Conservation (phyloP, 1,140 invertebrate species). For the Neelides sp. region DNA sequence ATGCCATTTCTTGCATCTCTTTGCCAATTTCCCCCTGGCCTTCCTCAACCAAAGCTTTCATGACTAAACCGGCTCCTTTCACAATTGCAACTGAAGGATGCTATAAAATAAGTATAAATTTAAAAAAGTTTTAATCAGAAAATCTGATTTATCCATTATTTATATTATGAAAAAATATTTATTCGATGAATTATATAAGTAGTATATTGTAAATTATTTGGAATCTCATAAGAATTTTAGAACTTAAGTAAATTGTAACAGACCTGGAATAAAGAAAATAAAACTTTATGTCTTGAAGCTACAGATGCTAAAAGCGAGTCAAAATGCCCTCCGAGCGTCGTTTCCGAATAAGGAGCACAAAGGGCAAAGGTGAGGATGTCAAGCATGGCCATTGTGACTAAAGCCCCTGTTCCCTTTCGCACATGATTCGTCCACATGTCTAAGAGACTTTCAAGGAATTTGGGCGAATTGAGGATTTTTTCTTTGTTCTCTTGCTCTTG, state of each 20-base stretch:
- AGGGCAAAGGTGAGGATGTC: conserved; percentile 98
- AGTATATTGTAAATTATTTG: not conserved
- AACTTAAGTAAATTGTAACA: conserved; percentile 6
- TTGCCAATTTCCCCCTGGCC: conserved; percentile 76
- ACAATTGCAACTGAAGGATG: conserved; percentile 95
- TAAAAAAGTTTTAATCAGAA: conserved; percentile 3
- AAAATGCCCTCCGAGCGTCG: conserved; percentile 94
- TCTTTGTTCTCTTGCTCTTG: conserved; percentile 98
- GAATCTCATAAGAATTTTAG: conserved; percentile 10
- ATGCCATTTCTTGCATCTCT: conserved; percentile 87
- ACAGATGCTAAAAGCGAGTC: conserved; percentile 79
- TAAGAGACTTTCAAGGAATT: conserved; percentile 83
- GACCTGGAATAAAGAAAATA: conserved; percentile 90
- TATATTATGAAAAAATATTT: conserved; percentile 7
- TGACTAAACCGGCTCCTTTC: conserved; percentile 91
- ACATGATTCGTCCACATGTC: conserved; percentile 94
- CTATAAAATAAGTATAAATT: conserved; percentile 38
- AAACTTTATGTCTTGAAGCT: conserved; percentile 69
- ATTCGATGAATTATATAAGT: not conserved
- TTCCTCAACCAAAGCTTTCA: conserved; percentile 96
- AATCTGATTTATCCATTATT: conserved; percentile 9
- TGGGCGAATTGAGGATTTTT: conserved; percentile 77
- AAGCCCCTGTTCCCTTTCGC: conserved; percentile 42
- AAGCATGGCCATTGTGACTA: conserved; percentile 73
- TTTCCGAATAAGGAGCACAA: conserved; percentile 97